These are phyloP conservation scores for Myiotriccus ornatus DNA, from an alignment of 2,797 vertebrate genomes.

Conservation along the genomic window DNA sequence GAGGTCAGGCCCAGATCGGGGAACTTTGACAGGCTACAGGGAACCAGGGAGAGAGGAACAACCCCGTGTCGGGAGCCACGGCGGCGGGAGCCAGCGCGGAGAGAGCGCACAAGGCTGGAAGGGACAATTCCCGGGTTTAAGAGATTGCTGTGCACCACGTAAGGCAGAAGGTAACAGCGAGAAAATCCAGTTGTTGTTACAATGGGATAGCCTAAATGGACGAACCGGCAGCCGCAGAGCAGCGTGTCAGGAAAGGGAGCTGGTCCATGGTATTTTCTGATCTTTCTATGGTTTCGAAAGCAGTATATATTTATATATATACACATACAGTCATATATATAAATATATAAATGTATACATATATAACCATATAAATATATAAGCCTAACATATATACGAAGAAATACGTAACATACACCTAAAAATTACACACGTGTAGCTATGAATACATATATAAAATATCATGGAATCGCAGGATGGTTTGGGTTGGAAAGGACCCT, in stretches of 20 bases:
- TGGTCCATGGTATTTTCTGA: background rate
- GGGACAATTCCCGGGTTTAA: background rate
- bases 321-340: fast-evolving
- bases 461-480: fast-evolving
- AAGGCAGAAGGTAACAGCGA: background rate
- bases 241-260: background rate
- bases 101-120: background rate
- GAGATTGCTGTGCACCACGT: background rate
- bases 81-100: background rate
- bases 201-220: background rate
- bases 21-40: background rate
- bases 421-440: fast-evolving
- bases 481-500: background rate
- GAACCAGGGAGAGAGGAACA: too few relatives aligned
- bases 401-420: fast-evolving
- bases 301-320: background rate
- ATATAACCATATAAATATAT: too few relatives aligned
- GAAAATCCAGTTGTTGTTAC: background rate
- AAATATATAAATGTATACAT: background rate
- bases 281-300: background rate
- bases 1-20: background rate
- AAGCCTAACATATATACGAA: background rate
- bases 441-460: fast-evolving
- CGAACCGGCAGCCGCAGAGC: background rate
- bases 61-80: background rate